These are phyloP conservation scores for Eutolmus rufibarbis DNA, from an alignment of 2,888 invertebrate species.

Conservation along the genomic window DNA sequence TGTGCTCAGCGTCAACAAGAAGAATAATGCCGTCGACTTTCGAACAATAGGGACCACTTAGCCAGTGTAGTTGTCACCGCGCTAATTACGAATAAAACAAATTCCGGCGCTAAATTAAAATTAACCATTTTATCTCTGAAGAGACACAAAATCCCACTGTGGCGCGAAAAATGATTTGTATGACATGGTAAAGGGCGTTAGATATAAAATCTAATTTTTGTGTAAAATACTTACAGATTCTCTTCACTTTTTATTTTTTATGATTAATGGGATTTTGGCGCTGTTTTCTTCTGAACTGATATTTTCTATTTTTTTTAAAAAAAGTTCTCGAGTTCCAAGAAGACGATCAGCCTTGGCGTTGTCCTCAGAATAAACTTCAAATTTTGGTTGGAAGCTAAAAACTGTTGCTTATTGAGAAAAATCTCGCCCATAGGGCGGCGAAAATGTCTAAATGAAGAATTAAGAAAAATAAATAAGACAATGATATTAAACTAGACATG, in stretches of 20 bases:
- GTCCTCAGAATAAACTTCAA: not conserved
- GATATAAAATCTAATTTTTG: not conserved
- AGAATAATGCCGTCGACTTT: not conserved
- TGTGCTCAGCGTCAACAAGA: slow-evolving; percentile 9
- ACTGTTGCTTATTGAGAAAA: not conserved
- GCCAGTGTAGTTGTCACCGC: not conserved
- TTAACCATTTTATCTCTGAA: not conserved
- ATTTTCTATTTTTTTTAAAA: not conserved
- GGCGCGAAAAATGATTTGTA: not conserved
- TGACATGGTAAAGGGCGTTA: not conserved
- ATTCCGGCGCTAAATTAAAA: slow-evolving; percentile 30
- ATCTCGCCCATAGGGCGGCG: not conserved
- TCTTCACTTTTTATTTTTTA: not conserved
- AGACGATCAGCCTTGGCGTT: not conserved
- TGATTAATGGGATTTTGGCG: not conserved
- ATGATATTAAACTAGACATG: not conserved
- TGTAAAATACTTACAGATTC: not conserved
- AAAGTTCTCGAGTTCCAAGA: not conserved
- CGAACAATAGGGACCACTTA: not conserved
- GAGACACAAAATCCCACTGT: not conserved
- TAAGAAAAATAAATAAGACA: not conserved
- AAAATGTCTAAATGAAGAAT: not conserved
- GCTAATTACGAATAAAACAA: slow-evolving; percentile 29
- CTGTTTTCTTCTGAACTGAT: not conserved
- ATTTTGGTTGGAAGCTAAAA: not conserved